A percentile compares a stretch with the other conserved stretches of the same genome.
Evolutionary conservation across 2,113 vertebrate genomes (phyloP).

Genomic region (Aepyceros melampus): DNA sequence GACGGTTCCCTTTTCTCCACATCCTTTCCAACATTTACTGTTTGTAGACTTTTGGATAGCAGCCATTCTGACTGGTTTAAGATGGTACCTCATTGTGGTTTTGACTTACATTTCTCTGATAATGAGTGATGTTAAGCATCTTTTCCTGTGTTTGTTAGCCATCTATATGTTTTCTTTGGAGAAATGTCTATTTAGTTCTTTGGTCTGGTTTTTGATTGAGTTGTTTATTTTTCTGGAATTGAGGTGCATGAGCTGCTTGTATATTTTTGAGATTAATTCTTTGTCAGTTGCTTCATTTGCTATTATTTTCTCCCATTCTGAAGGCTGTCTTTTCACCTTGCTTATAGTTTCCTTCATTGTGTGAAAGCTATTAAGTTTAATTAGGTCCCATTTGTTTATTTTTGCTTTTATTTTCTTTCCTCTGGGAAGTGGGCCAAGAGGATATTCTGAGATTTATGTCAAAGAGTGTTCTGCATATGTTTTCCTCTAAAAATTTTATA

Average conservation of each 20-base stretch:
- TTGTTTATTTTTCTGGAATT: background rate
- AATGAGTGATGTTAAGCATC: background rate
- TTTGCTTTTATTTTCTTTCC: background rate
- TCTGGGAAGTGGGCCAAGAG: background rate
- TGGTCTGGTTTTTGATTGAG: background rate
- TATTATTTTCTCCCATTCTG: background rate
- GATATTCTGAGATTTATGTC: background rate
- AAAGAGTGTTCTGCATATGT: background rate
- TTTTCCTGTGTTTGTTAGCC: background rate
- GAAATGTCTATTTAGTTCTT: background rate
- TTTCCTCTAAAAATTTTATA: background rate
- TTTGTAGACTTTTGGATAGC: background rate
- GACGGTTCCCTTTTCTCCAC: background rate
- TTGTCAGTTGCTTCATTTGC: background rate
- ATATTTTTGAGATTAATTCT: background rate
- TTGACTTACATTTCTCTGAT: background rate
- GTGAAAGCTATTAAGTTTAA: background rate
- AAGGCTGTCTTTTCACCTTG: background rate
- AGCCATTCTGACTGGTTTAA: background rate
- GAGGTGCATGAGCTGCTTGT: background rate
- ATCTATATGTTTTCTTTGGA: background rate
- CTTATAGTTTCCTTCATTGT: background rate
- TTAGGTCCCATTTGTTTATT: background rate
- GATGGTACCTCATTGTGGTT: background rate
- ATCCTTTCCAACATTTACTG: background rate